A percentile compares a stretch with the other conserved stretches of the same genome.
These are phyloP conservation scores for Chaetorhynchus papuensis DNA, from an alignment of 2,113 vertebrate species.

Conservation along the genomic window DNA sequence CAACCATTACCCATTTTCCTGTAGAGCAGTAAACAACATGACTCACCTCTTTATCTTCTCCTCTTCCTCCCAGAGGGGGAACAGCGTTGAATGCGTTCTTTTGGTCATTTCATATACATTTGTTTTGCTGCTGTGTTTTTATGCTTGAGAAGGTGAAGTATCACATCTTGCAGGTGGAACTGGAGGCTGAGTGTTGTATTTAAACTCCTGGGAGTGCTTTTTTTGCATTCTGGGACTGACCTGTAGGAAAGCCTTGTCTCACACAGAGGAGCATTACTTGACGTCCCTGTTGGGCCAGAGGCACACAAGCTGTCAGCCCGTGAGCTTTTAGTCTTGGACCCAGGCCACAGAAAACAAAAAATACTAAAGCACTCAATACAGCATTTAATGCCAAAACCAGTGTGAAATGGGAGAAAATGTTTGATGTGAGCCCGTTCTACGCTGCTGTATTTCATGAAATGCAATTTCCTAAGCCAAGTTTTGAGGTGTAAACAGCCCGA, in stretches of 20 bases:
- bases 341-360: background rate
- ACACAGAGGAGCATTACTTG: background rate
- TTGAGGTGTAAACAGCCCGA: background rate
- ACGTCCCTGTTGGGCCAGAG: background rate
- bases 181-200: background rate
- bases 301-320: background rate
- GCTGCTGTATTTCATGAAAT: background rate
- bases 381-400: background rate
- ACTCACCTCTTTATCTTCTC: conserved; percentile 51
- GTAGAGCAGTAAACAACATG: conserved; percentile 31
- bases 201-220: background rate
- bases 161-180: background rate
- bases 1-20: conserved; percentile 22
- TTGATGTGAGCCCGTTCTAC: background rate
- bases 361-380: background rate
- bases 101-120: background rate
- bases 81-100: background rate
- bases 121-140: background rate
- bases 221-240: background rate
- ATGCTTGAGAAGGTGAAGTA: background rate
- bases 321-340: background rate
- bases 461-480: background rate
- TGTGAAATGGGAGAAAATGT: background rate
- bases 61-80: conserved; percentile 26
- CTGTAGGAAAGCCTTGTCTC: background rate